Base-by-base conservation (phyloP, 1,140 invertebrate genomes). In the Tribolium madens region DNA sequence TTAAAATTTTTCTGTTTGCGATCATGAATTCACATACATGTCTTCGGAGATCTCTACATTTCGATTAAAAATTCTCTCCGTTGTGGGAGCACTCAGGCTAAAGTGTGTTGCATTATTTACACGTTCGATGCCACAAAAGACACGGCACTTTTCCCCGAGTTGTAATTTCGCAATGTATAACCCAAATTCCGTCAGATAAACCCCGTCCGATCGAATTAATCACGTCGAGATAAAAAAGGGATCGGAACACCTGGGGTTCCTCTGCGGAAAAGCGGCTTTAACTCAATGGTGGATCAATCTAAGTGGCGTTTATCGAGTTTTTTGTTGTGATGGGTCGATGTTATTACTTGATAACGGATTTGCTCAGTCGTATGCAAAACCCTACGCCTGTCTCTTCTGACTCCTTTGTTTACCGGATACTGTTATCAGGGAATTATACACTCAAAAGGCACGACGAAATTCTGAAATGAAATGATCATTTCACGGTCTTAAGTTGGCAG, bases 391-490 rank as follows among this genome's bases (percentile, higher is more conserved):
- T 60, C 18, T 60, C 53, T 60, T 10, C 3, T 64, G 26, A 57
- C 13, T 31, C 57, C 26, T 64, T 64, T 64, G 57, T 64, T 64
- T 64, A 64, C 21, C 31, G 57, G 57, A 64, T 64, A 64, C 57
- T 13, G n/a, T 64, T 64, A 64, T 64, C 57, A 21, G 31, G 57
- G 57, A 60, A 64, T 64, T 64, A 64, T 64, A 64, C 26, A 64
- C 57, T 33, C 21, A 64, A 64, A 64, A n/a, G 31, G 26, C 10
- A 4, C 26, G 57, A 26, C 26, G 57, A 64, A 64, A 64, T 33
- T 64, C 21, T 60, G 53, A 26, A 18, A 60, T 26, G 53, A 60
- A 52, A 60, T 10, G 53, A 64, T 64, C 57, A 64, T 64, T 64
- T 64, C 57, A 64, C 57, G 57, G 21, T 42, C 57, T 64, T 33